A percentile compares a stretch with the other conserved stretches of the same genome.
Conservation (phyloP, 2,113 vertebrate genomes). For the Gopherus flavomarginatus region DNA sequence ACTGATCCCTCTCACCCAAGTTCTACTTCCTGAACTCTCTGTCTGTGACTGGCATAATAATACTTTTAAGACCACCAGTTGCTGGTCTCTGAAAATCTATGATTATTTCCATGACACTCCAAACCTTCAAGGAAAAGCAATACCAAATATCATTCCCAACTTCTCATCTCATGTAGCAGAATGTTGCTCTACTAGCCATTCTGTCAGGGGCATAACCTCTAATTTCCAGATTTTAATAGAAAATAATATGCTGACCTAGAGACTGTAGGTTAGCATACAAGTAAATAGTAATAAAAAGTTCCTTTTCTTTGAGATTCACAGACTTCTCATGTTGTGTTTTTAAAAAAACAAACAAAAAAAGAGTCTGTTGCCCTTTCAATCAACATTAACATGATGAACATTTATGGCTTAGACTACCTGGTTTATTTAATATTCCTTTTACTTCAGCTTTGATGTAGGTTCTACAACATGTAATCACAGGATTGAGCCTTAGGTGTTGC, state of each 20-base stretch:
- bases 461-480: not conserved
- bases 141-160: not conserved
- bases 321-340: not conserved
- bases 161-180: not conserved
- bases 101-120: not conserved
- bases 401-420: not conserved
- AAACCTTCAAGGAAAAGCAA: not conserved
- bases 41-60: not conserved
- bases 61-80: not conserved
- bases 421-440: not conserved
- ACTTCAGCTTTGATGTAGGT: not conserved
- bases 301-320: not conserved
- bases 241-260: not conserved
- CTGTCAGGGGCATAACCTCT: not conserved
- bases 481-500: not conserved
- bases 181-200: not conserved
- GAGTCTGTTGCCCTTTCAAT: not conserved
- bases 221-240: constrained; percentile 23
- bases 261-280: constrained; percentile 30
- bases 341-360: too few relatives aligned
- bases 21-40: not conserved
- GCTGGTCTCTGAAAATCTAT: not conserved
- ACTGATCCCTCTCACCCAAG: not conserved
- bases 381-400: not conserved
- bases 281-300: not conserved